Conservation (phyloP, 2,888 invertebrate genomes). For the Drosophila helvetica region DNA sequence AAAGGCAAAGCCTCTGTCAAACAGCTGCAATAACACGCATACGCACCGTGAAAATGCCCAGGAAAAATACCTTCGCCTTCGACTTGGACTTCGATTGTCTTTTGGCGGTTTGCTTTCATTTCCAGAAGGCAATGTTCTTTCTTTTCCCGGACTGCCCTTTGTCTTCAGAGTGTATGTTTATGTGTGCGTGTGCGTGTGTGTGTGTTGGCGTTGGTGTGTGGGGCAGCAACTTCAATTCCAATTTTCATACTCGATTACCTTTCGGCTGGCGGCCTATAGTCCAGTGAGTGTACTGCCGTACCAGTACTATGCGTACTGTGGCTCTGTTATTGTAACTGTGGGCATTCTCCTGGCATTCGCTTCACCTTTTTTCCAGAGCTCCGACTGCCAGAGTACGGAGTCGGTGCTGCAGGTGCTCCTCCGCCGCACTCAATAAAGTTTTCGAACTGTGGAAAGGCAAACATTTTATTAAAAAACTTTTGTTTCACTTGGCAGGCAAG, state of each 20-base stretch:
- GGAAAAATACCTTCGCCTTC: conserved; percentile 12
- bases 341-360: conserved; percentile 33
- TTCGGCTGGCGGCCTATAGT: conserved; percentile 54
- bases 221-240: conserved; percentile 65
- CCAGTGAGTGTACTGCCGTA: conserved; percentile 5
- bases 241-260: conserved; percentile 80
- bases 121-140: conserved; percentile 16
- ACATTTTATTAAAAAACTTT: conserved; percentile 80
- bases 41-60: conserved; percentile 36
- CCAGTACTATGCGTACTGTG: conserved; percentile 42
- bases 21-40: conserved; percentile 59
- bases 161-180: neutral
- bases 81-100: conserved; percentile 26
- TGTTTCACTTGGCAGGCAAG: conserved; percentile 64
- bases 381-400: neutral
- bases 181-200: neutral
- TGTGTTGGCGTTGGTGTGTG: neutral
- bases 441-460: conserved; percentile 70
- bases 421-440: conserved; percentile 56
- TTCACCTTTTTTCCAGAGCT: conserved; percentile 8
- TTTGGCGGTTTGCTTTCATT: conserved; percentile 35
- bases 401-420: conserved; percentile 21
- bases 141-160: neutral
- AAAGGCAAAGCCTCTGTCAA: conserved; percentile 22
- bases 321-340: conserved; percentile 54